These are phyloP conservation scores for Pungitius pungitius DNA, from an alignment of 2,113 vertebrate species.

Conservation along the genomic window DNA sequence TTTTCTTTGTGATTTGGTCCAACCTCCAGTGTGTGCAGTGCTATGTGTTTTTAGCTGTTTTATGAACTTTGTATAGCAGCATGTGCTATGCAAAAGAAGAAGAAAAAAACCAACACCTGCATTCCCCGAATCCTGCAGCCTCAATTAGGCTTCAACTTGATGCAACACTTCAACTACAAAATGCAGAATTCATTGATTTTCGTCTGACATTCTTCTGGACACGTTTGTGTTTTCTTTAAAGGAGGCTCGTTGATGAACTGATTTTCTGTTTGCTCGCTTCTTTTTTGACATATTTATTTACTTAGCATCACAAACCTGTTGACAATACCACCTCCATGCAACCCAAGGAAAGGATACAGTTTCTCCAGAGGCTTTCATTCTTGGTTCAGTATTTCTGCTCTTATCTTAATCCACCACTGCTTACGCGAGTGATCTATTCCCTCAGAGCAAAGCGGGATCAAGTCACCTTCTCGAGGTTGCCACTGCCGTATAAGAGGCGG, in stretches of 20 bases:
- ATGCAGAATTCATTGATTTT: conserved; percentile 60
- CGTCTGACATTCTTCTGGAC: conserved; percentile 65
- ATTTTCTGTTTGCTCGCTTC: conserved; percentile 44
- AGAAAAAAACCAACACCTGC: conserved; percentile 37
- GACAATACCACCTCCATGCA: conserved; percentile 52
- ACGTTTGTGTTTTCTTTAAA: conserved; percentile 55
- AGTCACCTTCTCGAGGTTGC: conserved; percentile 50
- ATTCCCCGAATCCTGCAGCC: conserved; percentile 67
- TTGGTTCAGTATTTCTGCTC: conserved; percentile 60
- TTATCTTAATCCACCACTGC: conserved; percentile 42
- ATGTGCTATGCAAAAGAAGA: conserved; percentile 81
- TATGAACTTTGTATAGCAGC: conserved; percentile 79
- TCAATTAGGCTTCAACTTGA: conserved; percentile 61
- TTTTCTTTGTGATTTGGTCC: conserved; percentile 71
- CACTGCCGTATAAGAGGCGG: conserved; percentile 44
- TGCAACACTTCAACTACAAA: conserved; percentile 73
- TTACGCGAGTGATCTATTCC: conserved; percentile 38
- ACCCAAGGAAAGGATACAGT: conserved; percentile 51
- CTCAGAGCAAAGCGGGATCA: conserved; percentile 49
- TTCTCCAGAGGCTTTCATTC: conserved; percentile 57
- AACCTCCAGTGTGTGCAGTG: conserved; percentile 75
- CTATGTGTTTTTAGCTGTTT: conserved; percentile 77
- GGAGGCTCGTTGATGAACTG: conserved; percentile 54
- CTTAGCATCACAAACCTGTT: conserved; percentile 48
- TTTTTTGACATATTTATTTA: conserved; percentile 33